Evolutionary conservation across 2,113 vertebrate species (phyloP).

Genomic region (Dipodomys spectabilis): DNA sequence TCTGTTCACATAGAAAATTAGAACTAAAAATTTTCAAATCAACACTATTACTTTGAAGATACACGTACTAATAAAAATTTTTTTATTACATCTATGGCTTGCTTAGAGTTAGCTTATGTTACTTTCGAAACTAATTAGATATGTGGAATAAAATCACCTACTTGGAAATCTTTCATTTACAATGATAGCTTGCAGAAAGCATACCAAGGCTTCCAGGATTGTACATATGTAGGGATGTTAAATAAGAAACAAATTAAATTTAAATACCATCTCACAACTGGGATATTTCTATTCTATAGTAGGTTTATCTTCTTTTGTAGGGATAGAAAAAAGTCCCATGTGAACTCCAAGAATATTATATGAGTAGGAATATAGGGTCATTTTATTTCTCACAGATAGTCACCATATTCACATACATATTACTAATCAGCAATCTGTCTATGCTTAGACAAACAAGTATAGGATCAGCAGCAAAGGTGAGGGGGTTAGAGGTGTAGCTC

Average conservation of each 20-base stretch:
- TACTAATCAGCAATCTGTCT: neutral
- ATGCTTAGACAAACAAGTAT: neutral
- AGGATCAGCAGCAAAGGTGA: too few relatives aligned
- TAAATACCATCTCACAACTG: neutral
- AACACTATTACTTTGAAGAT: neutral
- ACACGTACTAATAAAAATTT: neutral
- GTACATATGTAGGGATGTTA: conserved; percentile 17
- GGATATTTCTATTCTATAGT: neutral
- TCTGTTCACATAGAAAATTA: conserved; percentile 1
- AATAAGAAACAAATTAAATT: conserved; percentile 20
- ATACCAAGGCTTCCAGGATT: neutral
- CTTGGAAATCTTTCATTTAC: neutral
- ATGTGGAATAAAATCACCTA: neutral
- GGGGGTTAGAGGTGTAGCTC: too few relatives aligned
- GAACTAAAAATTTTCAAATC: conserved; percentile 24
- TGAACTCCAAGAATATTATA: neutral
- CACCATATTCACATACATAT: neutral
- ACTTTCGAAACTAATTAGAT: conserved; percentile 24
- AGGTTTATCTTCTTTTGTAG: neutral
- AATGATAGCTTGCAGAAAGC: neutral
- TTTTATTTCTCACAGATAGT: conserved; percentile 26
- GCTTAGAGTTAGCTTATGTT: neutral
- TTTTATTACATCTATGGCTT: neutral
- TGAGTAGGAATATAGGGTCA: neutral
- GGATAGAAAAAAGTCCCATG: neutral